Evolutionary conservation across 2,888 invertebrate genomes (phyloP).

Genomic region (Baccha elongata): DNA sequence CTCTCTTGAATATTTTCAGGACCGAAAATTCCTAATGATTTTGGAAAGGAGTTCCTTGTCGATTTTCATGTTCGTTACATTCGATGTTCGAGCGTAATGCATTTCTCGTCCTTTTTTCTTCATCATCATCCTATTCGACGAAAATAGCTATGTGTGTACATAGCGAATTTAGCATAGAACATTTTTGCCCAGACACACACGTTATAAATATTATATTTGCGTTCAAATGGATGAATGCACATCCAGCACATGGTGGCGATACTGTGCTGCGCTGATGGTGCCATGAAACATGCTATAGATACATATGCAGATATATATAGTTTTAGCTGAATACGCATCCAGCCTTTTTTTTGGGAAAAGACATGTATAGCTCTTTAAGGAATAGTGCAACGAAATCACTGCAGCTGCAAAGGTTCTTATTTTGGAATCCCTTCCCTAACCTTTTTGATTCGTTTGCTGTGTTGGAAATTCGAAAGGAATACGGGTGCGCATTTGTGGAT

Average conservation of each 20-base stretch:
- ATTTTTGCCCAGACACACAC: constrained; percentile 63
- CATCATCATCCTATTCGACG: neutral
- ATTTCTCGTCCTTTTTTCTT: constrained; percentile 30
- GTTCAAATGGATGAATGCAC: constrained; percentile 59
- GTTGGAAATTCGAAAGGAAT: constrained; percentile 39
- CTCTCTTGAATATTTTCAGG: constrained; percentile 31
- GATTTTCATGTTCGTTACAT: constrained; percentile 27
- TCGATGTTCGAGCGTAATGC: constrained; percentile 56
- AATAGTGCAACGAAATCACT: constrained; percentile 62
- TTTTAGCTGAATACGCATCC: constrained; percentile 14
- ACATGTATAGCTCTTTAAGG: constrained; percentile 11
- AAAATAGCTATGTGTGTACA: constrained; percentile 30
- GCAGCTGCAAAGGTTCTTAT: constrained; percentile 58
- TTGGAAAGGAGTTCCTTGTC: constrained; percentile 43
- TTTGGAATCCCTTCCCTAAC: constrained; percentile 6
- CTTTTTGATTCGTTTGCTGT: neutral
- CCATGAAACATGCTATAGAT: neutral
- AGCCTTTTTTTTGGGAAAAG: neutral
- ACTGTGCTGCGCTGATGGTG: neutral
- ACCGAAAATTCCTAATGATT: constrained; percentile 31
- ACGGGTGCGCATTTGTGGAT: constrained; percentile 63
- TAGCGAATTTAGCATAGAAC: constrained; percentile 61
- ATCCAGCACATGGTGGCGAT: constrained; percentile 33
- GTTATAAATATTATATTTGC: constrained; percentile 71
- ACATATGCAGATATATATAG: neutral